Percentiles rank a stretch among this genome's conserved stretches.
These are phyloP conservation scores for Toxotes lorentzi DNA, from an alignment of 2,797 vertebrate genomes.

Conservation along the genomic window DNA sequence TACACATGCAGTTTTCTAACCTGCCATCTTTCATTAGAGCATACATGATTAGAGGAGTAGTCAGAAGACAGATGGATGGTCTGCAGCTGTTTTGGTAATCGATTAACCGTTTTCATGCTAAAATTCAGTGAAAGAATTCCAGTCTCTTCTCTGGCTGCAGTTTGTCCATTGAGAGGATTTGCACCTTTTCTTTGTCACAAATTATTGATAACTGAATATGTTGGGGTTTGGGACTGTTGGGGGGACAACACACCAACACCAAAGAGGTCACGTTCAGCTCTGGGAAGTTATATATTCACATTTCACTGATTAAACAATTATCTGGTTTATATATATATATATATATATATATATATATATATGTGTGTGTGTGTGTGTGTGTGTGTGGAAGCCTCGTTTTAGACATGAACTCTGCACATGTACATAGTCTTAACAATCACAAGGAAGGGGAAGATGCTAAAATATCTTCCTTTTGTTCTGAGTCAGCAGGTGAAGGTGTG, in stretches of 20 bases:
- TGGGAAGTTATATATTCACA: background rate
- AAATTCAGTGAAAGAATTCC: too few relatives aligned
- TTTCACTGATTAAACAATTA: background rate
- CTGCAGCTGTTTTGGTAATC: background rate
- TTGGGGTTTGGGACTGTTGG: background rate
- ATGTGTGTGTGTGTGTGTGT: too few relatives aligned
- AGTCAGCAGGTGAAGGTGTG: slow-evolving; percentile 17
- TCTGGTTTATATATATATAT: background rate
- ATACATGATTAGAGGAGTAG: background rate
- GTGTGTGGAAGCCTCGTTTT: background rate
- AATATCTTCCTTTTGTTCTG: slow-evolving; percentile 2
- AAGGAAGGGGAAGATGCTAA: background rate
- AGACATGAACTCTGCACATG: background rate
- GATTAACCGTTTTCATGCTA: background rate
- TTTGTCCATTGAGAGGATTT: background rate
- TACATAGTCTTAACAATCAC: background rate
- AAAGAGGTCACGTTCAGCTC: background rate
- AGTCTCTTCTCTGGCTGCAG: background rate
- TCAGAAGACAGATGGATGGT: background rate
- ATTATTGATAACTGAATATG: background rate
- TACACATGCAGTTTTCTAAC: background rate
- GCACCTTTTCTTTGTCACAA: background rate
- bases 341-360: too few relatives aligned
- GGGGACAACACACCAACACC: background rate
- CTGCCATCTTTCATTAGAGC: background rate